These are phyloP conservation scores for Tetropium fuscum DNA, from an alignment of 2,888 invertebrate genomes.

Conservation along the genomic window DNA sequence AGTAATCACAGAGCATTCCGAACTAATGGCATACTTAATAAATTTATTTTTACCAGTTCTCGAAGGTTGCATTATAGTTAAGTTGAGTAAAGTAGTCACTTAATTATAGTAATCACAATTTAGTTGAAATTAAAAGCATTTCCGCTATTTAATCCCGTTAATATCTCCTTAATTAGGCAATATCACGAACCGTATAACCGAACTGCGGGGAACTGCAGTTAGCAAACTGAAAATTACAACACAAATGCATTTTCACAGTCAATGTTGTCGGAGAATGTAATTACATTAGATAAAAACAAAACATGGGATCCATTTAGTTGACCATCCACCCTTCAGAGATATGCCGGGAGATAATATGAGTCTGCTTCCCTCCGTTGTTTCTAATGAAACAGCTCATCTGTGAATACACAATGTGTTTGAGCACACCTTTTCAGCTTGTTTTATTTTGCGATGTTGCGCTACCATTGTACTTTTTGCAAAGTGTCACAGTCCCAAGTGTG, in stretches of 20 bases:
- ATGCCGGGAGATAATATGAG: conserved; percentile 3
- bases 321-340: conserved; percentile 19
- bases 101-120: conserved; percentile 46
- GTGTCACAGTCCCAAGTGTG: too few species aligned
- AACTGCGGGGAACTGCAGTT: conserved; percentile 47
- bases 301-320: conserved; percentile 21
- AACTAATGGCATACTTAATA: background rate
- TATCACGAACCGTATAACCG: conserved; percentile 40
- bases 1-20: conserved; percentile 1
- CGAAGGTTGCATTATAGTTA: conserved; percentile 5
- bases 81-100: conserved; percentile 31
- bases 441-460: conserved; percentile 14
- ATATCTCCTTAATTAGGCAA: conserved; percentile 49
- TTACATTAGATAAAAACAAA: conserved; percentile 47
- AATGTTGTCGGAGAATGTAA: conserved; percentile 48
- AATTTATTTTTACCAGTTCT: background rate
- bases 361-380: conserved; percentile 3
- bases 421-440: conserved; percentile 17
- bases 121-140: conserved; percentile 49
- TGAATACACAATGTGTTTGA: conserved; percentile 22
- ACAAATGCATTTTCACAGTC: conserved; percentile 52
- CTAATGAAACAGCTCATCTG: conserved; percentile 28
- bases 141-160: conserved; percentile 43
- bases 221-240: conserved; percentile 49
- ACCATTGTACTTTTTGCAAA: background rate